Conservation (phyloP, 2,888 invertebrate genomes). For the Melangyna quadrimaculata region DNA sequence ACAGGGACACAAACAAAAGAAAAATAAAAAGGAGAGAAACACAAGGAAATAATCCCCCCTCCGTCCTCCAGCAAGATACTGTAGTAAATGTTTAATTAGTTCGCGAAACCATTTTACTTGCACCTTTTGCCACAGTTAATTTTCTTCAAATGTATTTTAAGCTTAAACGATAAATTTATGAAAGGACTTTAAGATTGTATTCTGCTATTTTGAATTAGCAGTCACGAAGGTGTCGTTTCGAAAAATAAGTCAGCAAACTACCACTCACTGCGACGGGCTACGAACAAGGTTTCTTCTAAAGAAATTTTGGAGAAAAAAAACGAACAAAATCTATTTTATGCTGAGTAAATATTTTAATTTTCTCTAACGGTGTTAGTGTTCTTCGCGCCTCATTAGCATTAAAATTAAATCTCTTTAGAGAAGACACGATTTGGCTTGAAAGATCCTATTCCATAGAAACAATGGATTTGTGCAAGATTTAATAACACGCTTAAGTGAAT, state of each 20-base stretch:
- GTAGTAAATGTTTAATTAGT: constrained; percentile 70
- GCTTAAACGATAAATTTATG: constrained; percentile 10
- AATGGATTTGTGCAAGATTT: constrained; percentile 18
- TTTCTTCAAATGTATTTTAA: constrained; percentile 34
- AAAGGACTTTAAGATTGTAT: constrained; percentile 32
- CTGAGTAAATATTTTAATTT: constrained; percentile 65
- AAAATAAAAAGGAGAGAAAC: background rate
- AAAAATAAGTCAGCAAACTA: background rate
- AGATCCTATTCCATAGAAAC: background rate
- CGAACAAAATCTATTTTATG: constrained; percentile 32
- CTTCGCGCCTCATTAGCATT: constrained; percentile 30
- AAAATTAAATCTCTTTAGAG: constrained; percentile 40
- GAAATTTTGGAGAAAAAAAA: background rate
- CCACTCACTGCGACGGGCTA: constrained; percentile 8
- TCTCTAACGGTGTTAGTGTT: constrained; percentile 19
- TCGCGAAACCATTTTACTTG: constrained; percentile 53
- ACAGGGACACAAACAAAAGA: constrained; percentile 6
- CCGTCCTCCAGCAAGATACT: constrained; percentile 26
- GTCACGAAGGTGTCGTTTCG: background rate
- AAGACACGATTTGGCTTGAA: constrained; percentile 31
- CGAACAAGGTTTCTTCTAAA: constrained; percentile 38
- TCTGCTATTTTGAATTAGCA: background rate
- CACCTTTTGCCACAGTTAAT: constrained; percentile 44
- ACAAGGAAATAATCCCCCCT: background rate
- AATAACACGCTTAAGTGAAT: constrained; percentile 53